Conservation (phyloP, 2,113 vertebrate species). For the Corythornis madagascariensis region DNA sequence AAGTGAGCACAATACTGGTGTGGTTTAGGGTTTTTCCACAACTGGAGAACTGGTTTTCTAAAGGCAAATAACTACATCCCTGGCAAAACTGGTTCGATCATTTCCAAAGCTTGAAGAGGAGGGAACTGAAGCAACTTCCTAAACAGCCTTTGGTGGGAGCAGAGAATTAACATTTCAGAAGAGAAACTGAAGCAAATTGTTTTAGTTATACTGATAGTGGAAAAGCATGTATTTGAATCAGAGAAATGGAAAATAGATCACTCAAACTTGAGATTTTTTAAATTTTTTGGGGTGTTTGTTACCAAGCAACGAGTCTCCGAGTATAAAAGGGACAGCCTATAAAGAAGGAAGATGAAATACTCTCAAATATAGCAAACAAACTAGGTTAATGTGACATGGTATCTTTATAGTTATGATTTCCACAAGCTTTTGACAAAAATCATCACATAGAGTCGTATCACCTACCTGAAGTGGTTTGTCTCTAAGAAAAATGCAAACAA, state of each 20-base stretch:
- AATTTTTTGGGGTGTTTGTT: conserved; percentile 64
- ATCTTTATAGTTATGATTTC: conserved; percentile 55
- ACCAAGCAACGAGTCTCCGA: conserved; percentile 73
- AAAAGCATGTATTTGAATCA: conserved; percentile 35
- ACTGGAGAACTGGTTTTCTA: conserved; percentile 19
- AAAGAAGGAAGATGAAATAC: conserved; percentile 54
- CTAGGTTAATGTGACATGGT: conserved; percentile 41
- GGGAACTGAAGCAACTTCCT: conserved; percentile 48
- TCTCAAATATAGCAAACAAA: conserved; percentile 54
- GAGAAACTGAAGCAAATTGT: conserved; percentile 19
- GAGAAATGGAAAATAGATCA: conserved; percentile 49
- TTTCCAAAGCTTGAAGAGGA: conserved; percentile 40
- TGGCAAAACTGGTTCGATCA: conserved; percentile 15
- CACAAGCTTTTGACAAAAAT: conserved; percentile 58
- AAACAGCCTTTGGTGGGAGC: conserved; percentile 44
- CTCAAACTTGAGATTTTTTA: conserved; percentile 68
- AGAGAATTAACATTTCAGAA: conserved; percentile 19
- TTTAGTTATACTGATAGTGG: conserved; percentile 9
- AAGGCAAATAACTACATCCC: neutral
- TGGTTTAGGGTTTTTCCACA: conserved; percentile 32
- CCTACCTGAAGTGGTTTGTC: conserved; percentile 94
- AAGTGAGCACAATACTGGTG: neutral
- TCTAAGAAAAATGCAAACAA: conserved; percentile 92
- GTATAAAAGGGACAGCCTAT: conserved; percentile 61
- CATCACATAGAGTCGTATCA: conserved; percentile 69